Base-by-base conservation (phyloP, 2,797 vertebrate species). In the Cossypha heuglini region DNA sequence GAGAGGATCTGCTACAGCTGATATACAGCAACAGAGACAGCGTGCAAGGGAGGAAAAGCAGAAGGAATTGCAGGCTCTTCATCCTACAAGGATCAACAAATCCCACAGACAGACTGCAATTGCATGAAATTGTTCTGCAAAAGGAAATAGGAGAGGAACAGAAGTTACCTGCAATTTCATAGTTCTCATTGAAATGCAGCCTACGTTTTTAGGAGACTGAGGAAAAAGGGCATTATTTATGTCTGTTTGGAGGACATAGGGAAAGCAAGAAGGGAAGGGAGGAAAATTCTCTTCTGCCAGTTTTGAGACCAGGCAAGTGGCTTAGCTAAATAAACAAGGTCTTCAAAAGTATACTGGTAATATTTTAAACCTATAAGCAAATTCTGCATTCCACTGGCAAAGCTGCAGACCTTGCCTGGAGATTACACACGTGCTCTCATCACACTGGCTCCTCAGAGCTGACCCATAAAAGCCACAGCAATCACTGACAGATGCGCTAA, bases 371-470 rank as follows among this genome's bases (percentile, higher is more conserved):
- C 58, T 31, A 17, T 66, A 79, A 82, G 75, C 16, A 81, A 95
- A 92, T 86, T 48, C 55, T 89, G n/a, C 79, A 73, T 88, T 92
- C 58, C 58, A 37, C 12, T 61, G 49, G 35, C 58, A 93, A 58
- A 95, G 42, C 35, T 7, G 2, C 31, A 77, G 84, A 87, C 35
- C 26, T 88, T 8, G 9, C 57, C 66, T 88, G 33, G 59, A 91
- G 86, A 85, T 57, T 66, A 57, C 52, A 67, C 46, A 58, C 0
- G 52, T 71, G 62, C 38, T 81, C 55, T 90, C 90, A 96, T 68
- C 92, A 82, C 94, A 93, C 64, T 40, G 61, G 71, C 74, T 78
- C 49, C 71, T 82, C 90, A 51, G 63, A 69, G 59, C 84, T 82
- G 84, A 82, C 59, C 85, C 46, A 29, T 57, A 95, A 94, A 86